Percentiles rank a stretch among this genome's conserved stretches.
Conservation (phyloP, 2,888 invertebrate genomes). For the Nephrotoma guestfalica region DNA sequence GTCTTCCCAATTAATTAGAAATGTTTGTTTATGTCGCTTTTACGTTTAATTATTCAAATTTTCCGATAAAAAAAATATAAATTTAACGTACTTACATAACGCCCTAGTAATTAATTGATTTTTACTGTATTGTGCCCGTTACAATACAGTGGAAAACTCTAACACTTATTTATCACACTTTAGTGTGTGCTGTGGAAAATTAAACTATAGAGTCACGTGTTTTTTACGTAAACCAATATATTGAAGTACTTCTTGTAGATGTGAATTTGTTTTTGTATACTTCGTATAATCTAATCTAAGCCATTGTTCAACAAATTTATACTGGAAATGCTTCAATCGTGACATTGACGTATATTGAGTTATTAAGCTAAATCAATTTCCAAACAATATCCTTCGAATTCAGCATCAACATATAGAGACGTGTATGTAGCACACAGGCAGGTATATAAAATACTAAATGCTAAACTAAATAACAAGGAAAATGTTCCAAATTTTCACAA, state of each 20-base stretch:
- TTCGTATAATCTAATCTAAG: too few species aligned
- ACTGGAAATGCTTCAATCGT: neutral
- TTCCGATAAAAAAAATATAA: neutral
- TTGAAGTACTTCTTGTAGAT: too few species aligned
- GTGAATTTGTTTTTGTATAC: too few species aligned
- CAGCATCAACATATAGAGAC: neutral
- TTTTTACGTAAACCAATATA: too few species aligned
- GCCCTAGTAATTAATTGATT: neutral
- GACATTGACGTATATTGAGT: neutral
- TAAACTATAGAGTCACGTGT: too few species aligned
- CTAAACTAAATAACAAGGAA: neutral
- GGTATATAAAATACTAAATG: neutral
- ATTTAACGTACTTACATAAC: neutral
- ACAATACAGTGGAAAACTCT: too few species aligned
- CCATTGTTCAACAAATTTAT: neutral
- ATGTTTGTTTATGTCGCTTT: neutral
- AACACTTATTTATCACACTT: too few species aligned
- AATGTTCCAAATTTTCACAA: neutral
- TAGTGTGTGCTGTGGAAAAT: too few species aligned
- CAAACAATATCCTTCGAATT: neutral
- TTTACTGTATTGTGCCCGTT: neutral
- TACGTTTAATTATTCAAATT: neutral
- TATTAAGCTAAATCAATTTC: neutral
- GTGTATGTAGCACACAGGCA: too few species aligned
- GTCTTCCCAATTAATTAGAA: neutral